Base-by-base conservation (phyloP, 2,797 vertebrate genomes). In the Champsocephalus esox region DNA sequence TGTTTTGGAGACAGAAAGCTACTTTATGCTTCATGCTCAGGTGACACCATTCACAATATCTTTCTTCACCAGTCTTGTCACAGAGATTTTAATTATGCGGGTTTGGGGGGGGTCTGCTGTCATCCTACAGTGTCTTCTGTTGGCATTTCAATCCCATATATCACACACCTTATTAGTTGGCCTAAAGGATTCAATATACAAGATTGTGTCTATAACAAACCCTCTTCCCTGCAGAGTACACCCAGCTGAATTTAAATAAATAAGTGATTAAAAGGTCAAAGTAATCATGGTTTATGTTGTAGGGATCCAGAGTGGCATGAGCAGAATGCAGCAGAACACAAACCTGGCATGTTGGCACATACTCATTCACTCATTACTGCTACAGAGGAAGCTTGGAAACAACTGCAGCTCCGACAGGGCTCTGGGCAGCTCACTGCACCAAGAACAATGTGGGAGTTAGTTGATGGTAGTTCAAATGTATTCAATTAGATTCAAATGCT, bases 71-170 rank as follows among this genome's bases (percentile, higher is more conserved):
- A 56, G 17, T 72, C 41, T 63, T 52, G 21, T 66, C 51, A 38
- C 32, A 62, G 43, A 66, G 17, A 68, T 77, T 80, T 66, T 24
- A 63, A 19, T 74, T 73, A 41, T 21, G 67, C 59, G 28, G 0
- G 2, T 10, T 46, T n/a, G 57, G 34, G 52, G 50, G 50, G 50
- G 52, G 38, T 65, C 64, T 5, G 4, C 16, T 0, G 12, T 76
- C 66, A 61, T 60, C 60, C 56, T 43, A 38, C 65, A 66, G 55
- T 73, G 58, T 81, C 70, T 46, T 72, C 55, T 71, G 56, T 58
- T 90, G 80, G 58, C 81, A 89, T 92, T 91, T 85, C 73, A 83
- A 82, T 79, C 41, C 50, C 49, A 68, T 73, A 78, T 66, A 77
- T 67, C 70, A 52, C 54, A 34, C 41, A 66, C 72, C 60, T 84